Conservation (phyloP, 2,888 invertebrate species). For the Liodrosophila aerea region DNA sequence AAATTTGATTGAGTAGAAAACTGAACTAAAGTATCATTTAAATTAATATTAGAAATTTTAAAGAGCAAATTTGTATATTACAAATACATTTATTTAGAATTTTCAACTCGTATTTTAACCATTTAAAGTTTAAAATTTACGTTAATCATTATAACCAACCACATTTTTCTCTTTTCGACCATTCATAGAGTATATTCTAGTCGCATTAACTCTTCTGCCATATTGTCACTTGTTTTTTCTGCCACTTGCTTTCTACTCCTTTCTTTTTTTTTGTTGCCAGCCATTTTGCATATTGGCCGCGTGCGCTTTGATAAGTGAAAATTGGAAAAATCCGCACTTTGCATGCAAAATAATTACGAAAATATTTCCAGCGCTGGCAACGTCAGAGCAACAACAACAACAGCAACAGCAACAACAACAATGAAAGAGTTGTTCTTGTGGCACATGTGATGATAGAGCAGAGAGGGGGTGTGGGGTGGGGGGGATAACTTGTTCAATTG, state of each 20-base stretch:
- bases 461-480: background rate
- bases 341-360: constrained; percentile 77
- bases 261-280: constrained; percentile 13
- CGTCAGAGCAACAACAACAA: background rate
- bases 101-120: too few relatives aligned
- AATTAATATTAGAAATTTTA: too few relatives aligned
- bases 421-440: too few relatives aligned
- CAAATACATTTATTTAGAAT: too few relatives aligned
- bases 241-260: constrained; percentile 25
- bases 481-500: constrained; percentile 40
- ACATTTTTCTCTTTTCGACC: too few relatives aligned
- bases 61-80: too few relatives aligned
- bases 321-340: constrained; percentile 77
- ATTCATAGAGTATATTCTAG: constrained; percentile 18
- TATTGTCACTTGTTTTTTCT: constrained; percentile 14
- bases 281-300: constrained; percentile 72
- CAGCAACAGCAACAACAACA: too few relatives aligned
- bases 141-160: too few relatives aligned
- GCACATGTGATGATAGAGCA: background rate
- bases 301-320: constrained; percentile 76
- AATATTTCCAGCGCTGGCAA: constrained; percentile 56
- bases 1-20: too few relatives aligned
- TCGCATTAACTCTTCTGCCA: background rate
- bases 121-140: too few relatives aligned
- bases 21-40: too few relatives aligned